These are phyloP conservation scores for Leucania comma DNA, from an alignment of 2,888 invertebrate genomes.

Conservation along the genomic window DNA sequence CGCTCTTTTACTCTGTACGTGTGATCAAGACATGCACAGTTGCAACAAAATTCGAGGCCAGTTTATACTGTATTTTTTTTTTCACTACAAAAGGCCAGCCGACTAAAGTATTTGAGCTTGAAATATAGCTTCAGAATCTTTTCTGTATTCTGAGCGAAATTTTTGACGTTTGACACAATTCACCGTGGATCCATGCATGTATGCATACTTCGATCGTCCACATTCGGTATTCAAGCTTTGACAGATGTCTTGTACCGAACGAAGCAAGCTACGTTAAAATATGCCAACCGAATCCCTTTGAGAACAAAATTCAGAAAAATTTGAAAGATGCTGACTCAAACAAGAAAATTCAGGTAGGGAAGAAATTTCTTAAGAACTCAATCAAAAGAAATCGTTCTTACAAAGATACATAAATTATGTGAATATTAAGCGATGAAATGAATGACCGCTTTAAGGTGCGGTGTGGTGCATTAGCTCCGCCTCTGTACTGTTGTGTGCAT, in stretches of 20 bases:
- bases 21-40: too few relatives aligned
- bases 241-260: constrained; percentile 34
- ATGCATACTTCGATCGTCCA: constrained; percentile 19
- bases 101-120: not conserved
- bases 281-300: constrained; percentile 25
- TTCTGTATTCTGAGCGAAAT: not conserved
- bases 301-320: constrained; percentile 30
- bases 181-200: constrained; percentile 15
- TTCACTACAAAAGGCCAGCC: not conserved
- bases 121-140: constrained; percentile 1
- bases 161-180: constrained; percentile 30
- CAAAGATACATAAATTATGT: constrained; percentile 3
- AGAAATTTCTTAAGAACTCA: constrained; percentile 2
- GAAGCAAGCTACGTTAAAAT: constrained; percentile 26
- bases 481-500: too few relatives aligned
- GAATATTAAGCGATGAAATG: constrained; percentile 17
- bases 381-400: not conserved
- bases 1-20: too few relatives aligned
- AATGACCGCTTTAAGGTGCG: constrained; percentile 16
- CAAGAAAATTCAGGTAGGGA: not conserved
- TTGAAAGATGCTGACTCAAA: constrained; percentile 13
- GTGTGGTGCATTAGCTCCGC: too few relatives aligned
- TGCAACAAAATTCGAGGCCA: too few relatives aligned
- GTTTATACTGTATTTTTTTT: too few relatives aligned
- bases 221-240: constrained; percentile 40